Evolutionary conservation across 2,797 vertebrate genomes (phyloP).

Genomic region (Acanthurus lineatus): DNA sequence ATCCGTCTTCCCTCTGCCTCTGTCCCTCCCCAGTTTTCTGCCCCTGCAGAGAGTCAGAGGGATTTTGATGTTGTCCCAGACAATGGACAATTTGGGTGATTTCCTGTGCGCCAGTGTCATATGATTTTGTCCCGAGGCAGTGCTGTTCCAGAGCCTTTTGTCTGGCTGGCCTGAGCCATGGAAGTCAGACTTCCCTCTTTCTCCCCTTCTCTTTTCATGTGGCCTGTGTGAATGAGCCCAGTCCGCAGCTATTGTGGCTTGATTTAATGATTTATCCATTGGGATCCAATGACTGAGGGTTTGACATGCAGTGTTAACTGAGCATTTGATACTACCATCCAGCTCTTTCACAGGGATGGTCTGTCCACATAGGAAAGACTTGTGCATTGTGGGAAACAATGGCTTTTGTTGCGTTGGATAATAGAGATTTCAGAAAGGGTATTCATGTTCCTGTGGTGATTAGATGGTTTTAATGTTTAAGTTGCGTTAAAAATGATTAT

Average conservation of each 20-base stretch:
- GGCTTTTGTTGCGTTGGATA: conserved; percentile 77
- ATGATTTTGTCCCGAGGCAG: conserved; percentile 86
- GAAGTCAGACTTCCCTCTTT: conserved; percentile 84
- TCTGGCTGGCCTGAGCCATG: conserved; percentile 73
- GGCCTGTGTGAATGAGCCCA: conserved; percentile 77
- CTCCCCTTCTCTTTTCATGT: conserved; percentile 81
- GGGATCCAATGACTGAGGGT: conserved; percentile 83
- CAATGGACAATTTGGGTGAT: conserved; percentile 87
- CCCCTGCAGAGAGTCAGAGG: conserved; percentile 35
- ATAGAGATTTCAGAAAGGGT: conserved; percentile 70
- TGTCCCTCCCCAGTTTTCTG: conserved; percentile 22
- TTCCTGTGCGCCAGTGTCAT: conserved; percentile 88
- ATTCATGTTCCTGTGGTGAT: conserved; percentile 67
- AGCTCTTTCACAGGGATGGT: conserved; percentile 78
- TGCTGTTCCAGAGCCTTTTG: conserved; percentile 82
- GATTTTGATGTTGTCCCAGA: conserved; percentile 86
- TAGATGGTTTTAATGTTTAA: conserved; percentile 68
- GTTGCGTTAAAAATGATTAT: conserved; percentile 44
- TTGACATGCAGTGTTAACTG: conserved; percentile 83
- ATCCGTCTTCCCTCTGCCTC: conserved; percentile 30
- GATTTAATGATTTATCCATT: conserved; percentile 85
- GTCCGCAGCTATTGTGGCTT: conserved; percentile 74
- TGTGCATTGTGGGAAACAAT: conserved; percentile 78
- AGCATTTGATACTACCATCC: conserved; percentile 82
- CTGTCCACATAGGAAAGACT: conserved; percentile 69